A percentile compares a stretch with the other conserved stretches of the same genome.
phyloP scores from a whole-genome alignment of 35 echinoderm and acorn worm genomes.

The Hemicentrotus pulcherrimus region DNA sequence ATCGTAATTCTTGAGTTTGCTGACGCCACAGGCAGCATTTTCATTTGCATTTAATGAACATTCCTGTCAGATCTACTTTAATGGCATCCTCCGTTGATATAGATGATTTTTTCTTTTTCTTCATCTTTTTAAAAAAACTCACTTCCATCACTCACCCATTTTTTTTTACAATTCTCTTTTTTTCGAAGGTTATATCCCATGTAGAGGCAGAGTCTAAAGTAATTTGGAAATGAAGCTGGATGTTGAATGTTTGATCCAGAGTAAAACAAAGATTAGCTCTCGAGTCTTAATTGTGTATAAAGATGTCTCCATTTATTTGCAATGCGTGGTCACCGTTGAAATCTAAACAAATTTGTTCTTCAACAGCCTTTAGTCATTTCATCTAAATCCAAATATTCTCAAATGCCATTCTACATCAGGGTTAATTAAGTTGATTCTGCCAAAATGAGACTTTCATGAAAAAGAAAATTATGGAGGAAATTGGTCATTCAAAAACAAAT shows the following conservation, averaged over 20 bases:
- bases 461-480: too few relatives aligned
- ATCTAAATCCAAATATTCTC: background rate
- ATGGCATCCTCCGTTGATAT: background rate
- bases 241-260: background rate
- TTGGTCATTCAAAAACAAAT: too few relatives aligned
- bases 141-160: background rate
- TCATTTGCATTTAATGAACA: background rate
- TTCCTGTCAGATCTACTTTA: background rate
- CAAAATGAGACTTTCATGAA: background rate
- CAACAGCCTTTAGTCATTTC: background rate
- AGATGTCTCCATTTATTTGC: background rate
- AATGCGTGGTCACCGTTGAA: background rate
- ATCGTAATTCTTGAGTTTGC: background rate
- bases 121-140: background rate
- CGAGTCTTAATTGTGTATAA: background rate
- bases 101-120: background rate
- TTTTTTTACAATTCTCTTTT: background rate
- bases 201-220: background rate
- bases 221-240: background rate
- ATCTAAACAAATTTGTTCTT: background rate
- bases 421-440: background rate
- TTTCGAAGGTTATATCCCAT: background rate
- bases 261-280: background rate
- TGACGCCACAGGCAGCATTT: background rate
- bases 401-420: background rate